A percentile compares a stretch with the other conserved stretches of the same genome.
These are phyloP conservation scores for Phragmatobia fuliginosa DNA, from an alignment of 2,888 invertebrate species.

Conservation along the genomic window DNA sequence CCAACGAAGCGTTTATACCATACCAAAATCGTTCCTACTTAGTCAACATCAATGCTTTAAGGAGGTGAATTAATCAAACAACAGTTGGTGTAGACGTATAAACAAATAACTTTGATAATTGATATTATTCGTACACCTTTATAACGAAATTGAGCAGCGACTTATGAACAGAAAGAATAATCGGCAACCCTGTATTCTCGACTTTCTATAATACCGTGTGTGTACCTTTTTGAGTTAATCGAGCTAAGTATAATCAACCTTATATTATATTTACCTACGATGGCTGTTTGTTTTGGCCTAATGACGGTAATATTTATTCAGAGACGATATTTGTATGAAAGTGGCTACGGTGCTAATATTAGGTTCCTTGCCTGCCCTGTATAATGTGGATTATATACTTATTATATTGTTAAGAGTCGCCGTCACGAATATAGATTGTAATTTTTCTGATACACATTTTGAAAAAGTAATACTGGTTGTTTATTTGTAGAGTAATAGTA, in stretches of 20 bases:
- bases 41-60: constrained; percentile 20
- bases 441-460: background rate
- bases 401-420: background rate
- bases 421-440: background rate
- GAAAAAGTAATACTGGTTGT: background rate
- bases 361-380: background rate
- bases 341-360: constrained; percentile 1
- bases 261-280: constrained; percentile 7
- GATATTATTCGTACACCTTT: constrained; percentile 27
- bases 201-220: background rate
- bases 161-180: constrained; percentile 2
- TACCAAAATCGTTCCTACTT: constrained; percentile 21
- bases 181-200: background rate
- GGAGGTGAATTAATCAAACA: constrained; percentile 33
- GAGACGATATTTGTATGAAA: background rate
- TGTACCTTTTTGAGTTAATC: constrained; percentile 1
- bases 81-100: constrained; percentile 31
- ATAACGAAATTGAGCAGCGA: background rate
- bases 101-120: constrained; percentile 29
- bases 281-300: constrained; percentile 1
- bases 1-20: constrained; percentile 13
- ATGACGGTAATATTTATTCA: constrained; percentile 3
- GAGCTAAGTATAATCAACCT: background rate
- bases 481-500: background rate
- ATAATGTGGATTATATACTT: background rate